Conservation (phyloP, 2,113 vertebrate genomes). For the Amphilophus citrinellus region DNA sequence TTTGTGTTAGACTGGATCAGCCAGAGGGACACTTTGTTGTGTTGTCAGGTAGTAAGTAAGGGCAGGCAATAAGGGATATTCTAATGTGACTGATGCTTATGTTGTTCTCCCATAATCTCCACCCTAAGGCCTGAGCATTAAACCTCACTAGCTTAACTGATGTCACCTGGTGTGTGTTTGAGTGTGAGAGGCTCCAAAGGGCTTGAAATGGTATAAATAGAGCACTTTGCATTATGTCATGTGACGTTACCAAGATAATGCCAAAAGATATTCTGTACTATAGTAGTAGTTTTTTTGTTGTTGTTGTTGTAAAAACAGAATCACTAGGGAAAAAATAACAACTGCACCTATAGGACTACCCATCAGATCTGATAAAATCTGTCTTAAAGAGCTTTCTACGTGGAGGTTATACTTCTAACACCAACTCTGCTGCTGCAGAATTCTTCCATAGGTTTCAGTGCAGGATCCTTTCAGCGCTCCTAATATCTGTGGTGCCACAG, state of each 20-base stretch:
- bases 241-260: neutral
- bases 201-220: neutral
- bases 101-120: neutral
- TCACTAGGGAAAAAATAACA: too few relatives aligned
- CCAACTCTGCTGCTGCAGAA: too few relatives aligned
- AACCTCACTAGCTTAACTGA: neutral
- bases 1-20: neutral
- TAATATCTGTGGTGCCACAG: too few relatives aligned
- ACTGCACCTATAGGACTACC: too few relatives aligned
- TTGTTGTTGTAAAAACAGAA: too few relatives aligned
- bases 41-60: neutral
- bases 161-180: neutral
- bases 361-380: too few relatives aligned
- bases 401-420: too few relatives aligned
- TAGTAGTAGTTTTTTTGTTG: neutral
- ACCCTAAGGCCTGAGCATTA: neutral
- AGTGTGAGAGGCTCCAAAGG: neutral
- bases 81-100: neutral
- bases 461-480: too few relatives aligned
- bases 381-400: too few relatives aligned
- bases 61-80: neutral
- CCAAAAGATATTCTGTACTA: neutral
- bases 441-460: too few relatives aligned
- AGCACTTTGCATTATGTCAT: neutral
- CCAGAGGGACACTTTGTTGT: neutral